Evolutionary conservation across 2,888 invertebrate genomes (phyloP), one percentile per base, ranked within the genome.

Genomic region (Troglohyphantes excavatus): DNA sequence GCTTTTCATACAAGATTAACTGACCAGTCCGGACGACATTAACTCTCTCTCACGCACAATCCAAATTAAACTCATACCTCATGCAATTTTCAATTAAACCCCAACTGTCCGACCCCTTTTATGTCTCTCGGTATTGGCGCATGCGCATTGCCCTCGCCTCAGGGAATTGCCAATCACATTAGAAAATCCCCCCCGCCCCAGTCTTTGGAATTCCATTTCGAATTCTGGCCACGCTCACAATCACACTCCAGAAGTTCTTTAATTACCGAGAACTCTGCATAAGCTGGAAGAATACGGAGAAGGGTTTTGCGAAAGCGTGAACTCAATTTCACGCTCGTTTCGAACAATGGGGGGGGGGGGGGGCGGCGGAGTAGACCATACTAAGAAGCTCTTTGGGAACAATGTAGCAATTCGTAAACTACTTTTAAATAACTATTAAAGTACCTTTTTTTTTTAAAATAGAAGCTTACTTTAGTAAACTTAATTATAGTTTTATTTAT

Each of bases 51-150:
- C 53, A 5, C 53, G 5, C n/a, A 53, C n/a, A 53, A 53, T 17
- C n/a, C 53, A 13, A 53, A 13, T 53, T 53, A 13, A 53, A 53
- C 53, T 5, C 53, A 53, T n/a, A 53, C n/a, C n/a, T n/a, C 53
- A 53, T 53, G 53, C 53, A 53, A 53, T 53, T 53, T 39, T n/a
- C 53, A 53, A 53, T 53, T 53, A 53, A 53, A 17, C n/a, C n/a
- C 53, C 53, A n/a, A n/a, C 17, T 53, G n/a, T 5, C 53, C 17
- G 53, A 53, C 53, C 53, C 53, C 53, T 53, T 53, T 53, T 53
- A 53, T n/a, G 13, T 53, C n/a, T 9, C 33, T 3, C 33, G 33
- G 33, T 33, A 6, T 6, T 6, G 9, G 9, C 33, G 33, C 33
- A 33, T 33, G 33, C 53, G 53, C 5, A n/a, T 33, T 53, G n/a